phyloP scores from a whole-genome alignment of 1,140 invertebrate genomes.

The Drosophila serrata region DNA sequence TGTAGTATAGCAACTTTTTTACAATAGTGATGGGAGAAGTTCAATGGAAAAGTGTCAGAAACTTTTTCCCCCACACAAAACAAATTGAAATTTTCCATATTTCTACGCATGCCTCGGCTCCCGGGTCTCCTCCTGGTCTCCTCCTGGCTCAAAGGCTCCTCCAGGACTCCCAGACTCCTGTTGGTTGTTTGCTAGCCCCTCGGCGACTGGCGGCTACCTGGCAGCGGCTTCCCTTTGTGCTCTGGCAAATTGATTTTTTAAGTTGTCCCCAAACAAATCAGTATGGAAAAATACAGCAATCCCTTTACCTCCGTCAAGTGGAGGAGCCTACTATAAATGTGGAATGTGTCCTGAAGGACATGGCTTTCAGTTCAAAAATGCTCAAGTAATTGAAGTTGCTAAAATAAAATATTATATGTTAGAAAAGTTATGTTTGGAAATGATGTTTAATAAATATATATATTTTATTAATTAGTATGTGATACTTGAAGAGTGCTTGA shows the following conservation, averaged over 20 bases:
- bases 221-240: conserved; percentile 51
- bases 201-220: conserved; percentile 20
- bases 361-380: background rate
- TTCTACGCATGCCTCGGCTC: conserved; percentile 27
- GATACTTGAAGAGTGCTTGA: no score
- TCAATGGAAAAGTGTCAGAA: conserved; percentile 67
- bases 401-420: no score
- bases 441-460: no score
- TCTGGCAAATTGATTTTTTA: conserved; percentile 51
- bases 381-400: background rate
- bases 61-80: conserved; percentile 49
- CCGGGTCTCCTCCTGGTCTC: background rate
- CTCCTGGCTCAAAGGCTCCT: background rate
- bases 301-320: conserved; percentile 56
- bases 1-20: no score
- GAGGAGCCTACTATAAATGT: conserved; percentile 1
- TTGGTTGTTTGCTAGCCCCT: conserved; percentile 11
- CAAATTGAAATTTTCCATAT: conserved; percentile 72
- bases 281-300: conserved; percentile 18
- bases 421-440: no score
- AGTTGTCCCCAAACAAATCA: conserved; percentile 66
- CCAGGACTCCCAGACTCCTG: background rate
- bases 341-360: conserved; percentile 5
- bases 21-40: no score
- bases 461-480: no score